A percentile compares a stretch with the other conserved stretches of the same genome.
phyloP scores from a whole-genome alignment of 2,113 vertebrate genomes.

The Acanthochromis polyacanthus region DNA sequence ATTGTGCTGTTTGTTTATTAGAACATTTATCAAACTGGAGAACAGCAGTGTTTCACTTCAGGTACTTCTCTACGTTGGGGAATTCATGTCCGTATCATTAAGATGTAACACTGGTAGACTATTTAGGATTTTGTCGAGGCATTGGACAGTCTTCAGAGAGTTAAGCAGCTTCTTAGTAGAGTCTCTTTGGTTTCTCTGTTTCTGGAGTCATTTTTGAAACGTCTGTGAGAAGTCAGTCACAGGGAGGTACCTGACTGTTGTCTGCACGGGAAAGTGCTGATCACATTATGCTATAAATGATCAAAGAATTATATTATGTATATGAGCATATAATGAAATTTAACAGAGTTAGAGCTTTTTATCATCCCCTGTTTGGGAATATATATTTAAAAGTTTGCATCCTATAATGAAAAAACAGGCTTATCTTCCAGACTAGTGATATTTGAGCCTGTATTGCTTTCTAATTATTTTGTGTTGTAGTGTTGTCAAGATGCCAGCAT shows the following conservation, averaged over 20 bases:
- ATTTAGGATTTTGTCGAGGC: background rate
- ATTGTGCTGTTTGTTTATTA: conserved; percentile 20
- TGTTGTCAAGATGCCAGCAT: conserved; percentile 28
- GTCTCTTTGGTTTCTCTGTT: conserved; percentile 1
- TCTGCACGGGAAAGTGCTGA: conserved; percentile 33
- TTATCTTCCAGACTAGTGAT: background rate
- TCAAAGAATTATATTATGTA: conserved; percentile 48
- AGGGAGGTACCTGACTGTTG: conserved; percentile 33
- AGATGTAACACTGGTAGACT: background rate
- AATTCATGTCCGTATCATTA: background rate
- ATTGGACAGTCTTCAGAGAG: background rate
- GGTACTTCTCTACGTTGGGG: conserved; percentile 30
- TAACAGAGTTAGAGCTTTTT: conserved; percentile 32
- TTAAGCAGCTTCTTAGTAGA: background rate
- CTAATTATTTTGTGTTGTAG: conserved; percentile 8
- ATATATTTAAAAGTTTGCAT: conserved; percentile 17
- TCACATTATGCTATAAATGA: conserved; percentile 51
- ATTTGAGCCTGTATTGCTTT: conserved; percentile 23
- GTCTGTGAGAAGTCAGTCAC: conserved; percentile 14
- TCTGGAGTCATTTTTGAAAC: background rate
- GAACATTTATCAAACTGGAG: conserved; percentile 41
- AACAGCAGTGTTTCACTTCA: conserved; percentile 43
- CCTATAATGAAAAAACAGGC: conserved; percentile 10
- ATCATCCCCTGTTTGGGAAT: conserved; percentile 26
- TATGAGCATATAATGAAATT: conserved; percentile 22